These are phyloP conservation scores for Pseudopipra pipra DNA, from an alignment of 2,113 vertebrate species.

Conservation along the genomic window DNA sequence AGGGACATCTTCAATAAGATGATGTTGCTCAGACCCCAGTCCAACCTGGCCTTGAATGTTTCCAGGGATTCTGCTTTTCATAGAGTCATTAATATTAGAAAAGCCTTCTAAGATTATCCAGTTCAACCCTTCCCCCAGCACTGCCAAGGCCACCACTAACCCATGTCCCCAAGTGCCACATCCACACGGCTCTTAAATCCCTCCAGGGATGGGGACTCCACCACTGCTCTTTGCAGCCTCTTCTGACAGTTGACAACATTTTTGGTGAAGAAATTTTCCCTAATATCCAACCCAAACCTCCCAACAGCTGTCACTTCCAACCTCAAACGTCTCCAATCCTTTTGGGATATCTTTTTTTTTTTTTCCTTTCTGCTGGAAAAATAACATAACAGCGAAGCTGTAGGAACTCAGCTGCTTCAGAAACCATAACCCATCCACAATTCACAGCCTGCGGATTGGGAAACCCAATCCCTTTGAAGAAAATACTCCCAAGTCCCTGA, in stretches of 20 bases:
- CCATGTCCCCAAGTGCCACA: neutral
- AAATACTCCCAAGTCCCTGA: neutral
- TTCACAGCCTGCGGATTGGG: neutral
- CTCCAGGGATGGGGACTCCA: neutral
- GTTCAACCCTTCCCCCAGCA: neutral
- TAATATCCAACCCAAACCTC: neutral
- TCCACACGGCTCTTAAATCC: rapidly evolving
- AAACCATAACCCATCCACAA: neutral
- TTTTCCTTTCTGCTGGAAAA: neutral
- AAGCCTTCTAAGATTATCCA: neutral
- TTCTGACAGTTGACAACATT: neutral
- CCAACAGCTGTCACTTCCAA: neutral
- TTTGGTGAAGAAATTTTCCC: neutral
- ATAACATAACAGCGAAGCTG: neutral
- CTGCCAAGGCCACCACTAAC: neutral
- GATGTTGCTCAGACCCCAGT: neutral
- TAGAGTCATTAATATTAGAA: neutral
- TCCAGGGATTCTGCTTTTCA: neutral
- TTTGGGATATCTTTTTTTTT: neutral
- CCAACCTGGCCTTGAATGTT: neutral
- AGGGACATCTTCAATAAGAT: neutral
- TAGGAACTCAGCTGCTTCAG: neutral
- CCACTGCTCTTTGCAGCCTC: neutral
- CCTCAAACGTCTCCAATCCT: neutral
- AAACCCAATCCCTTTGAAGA: neutral